phyloP scores from a whole-genome alignment of 2,797 vertebrate species.

The Macropodus opercularis region DNA sequence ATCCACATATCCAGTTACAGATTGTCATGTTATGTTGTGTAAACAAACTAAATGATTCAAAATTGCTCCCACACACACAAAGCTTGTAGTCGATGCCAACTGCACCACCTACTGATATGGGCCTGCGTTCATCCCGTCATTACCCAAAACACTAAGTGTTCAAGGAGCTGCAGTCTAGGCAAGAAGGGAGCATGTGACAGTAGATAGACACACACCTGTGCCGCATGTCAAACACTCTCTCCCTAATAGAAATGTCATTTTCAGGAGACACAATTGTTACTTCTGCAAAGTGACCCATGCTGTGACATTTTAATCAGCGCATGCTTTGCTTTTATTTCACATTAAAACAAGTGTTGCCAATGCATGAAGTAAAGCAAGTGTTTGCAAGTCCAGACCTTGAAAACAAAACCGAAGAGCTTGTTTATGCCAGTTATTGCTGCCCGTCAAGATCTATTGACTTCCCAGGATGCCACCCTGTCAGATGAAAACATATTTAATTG shows the following conservation, averaged over 20 bases:
- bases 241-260: no score
- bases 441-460: slow-evolving; percentile 38
- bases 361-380: neutral
- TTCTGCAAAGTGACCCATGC: neutral
- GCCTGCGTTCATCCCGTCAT: slow-evolving; percentile 24
- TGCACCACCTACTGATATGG: slow-evolving; percentile 4
- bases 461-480: slow-evolving; percentile 20
- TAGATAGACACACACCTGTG: no score
- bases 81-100: slow-evolving; percentile 10
- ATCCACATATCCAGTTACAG: slow-evolving; percentile 48
- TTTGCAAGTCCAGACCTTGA: slow-evolving; percentile 20
- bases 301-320: slow-evolving; percentile 4
- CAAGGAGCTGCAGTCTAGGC: no score
- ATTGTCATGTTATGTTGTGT: slow-evolving; percentile 45
- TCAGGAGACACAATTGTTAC: neutral
- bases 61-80: slow-evolving; percentile 19
- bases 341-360: slow-evolving; percentile 8
- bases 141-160: slow-evolving; percentile 7
- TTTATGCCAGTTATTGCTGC: slow-evolving; percentile 27
- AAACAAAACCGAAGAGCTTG: slow-evolving; percentile 37
- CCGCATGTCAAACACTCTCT: no score
- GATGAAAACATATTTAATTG: slow-evolving; percentile 44
- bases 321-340: slow-evolving; percentile 10
- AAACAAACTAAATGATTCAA: slow-evolving; percentile 43
- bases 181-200: no score